phyloP scores from a whole-genome alignment of 2,888 invertebrate genomes.

The Ophraella communa region DNA sequence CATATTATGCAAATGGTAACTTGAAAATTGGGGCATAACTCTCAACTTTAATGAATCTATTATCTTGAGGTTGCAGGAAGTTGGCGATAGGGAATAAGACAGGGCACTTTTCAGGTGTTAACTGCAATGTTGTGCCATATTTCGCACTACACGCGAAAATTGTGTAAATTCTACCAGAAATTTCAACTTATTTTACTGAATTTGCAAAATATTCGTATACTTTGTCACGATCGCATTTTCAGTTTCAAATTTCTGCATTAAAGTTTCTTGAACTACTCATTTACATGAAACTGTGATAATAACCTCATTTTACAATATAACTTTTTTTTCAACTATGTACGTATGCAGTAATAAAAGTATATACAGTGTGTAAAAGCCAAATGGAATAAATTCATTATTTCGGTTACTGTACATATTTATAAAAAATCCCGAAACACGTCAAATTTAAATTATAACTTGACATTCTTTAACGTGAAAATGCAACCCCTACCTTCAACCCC shows the following conservation, averaged over 20 bases:
- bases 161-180: conserved; percentile 5
- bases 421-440: too few relatives aligned
- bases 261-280: neutral
- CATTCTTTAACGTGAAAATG: too few relatives aligned
- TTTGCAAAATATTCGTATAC: conserved; percentile 16
- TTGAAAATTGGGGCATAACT: conserved; percentile 33
- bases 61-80: conserved; percentile 27
- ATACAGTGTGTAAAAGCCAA: too few relatives aligned
- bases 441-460: too few relatives aligned
- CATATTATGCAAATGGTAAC: conserved; percentile 35
- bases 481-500: too few relatives aligned
- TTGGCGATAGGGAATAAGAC: conserved; percentile 2
- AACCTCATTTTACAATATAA: too few relatives aligned
- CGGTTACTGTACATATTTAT: too few relatives aligned
- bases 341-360: too few relatives aligned
- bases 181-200: neutral
- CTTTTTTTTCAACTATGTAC: too few relatives aligned
- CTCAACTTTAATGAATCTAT: conserved; percentile 34
- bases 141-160: conserved; percentile 19
- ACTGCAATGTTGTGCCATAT: conserved; percentile 21
- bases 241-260: neutral
- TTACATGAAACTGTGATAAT: too few relatives aligned
- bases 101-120: conserved; percentile 27
- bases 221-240: neutral
- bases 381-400: too few relatives aligned